Conservation (phyloP, 2,113 vertebrate genomes). For the Chroicocephalus ridibundus region DNA sequence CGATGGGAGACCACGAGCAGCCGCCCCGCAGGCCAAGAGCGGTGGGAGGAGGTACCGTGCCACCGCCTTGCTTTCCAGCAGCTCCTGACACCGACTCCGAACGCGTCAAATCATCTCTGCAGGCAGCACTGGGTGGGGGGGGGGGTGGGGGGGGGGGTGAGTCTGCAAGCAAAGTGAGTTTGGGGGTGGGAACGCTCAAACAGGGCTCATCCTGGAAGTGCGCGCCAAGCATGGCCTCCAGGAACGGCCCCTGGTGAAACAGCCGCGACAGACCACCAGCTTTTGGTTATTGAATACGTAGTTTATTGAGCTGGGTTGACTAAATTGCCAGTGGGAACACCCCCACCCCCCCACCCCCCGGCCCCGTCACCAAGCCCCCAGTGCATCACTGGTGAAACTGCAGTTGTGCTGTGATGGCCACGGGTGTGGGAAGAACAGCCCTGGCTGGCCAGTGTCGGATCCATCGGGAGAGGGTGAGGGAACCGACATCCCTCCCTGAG, state of each 20-base stretch:
- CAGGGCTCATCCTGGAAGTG: background rate
- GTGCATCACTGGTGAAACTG: background rate
- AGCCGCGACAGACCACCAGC: background rate
- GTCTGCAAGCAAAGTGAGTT: background rate
- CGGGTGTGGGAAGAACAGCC: background rate
- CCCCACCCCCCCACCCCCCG: background rate
- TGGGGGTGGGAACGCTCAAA: background rate
- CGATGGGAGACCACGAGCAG: fast-evolving
- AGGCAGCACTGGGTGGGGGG: fast-evolving
- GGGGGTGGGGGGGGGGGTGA: too few relatives aligned
- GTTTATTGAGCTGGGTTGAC: slow-evolving; percentile 19
- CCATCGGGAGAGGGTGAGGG: background rate
- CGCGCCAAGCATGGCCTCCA: background rate
- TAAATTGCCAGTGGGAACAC: background rate
- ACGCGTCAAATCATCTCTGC: background rate
- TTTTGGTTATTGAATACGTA: background rate
- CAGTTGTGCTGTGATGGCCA: background rate
- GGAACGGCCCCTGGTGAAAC: background rate
- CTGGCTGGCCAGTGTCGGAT: background rate
- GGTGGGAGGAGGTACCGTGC: fast-evolving
- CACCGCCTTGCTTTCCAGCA: background rate
- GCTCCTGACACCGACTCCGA: background rate
- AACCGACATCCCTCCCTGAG: background rate
- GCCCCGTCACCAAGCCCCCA: background rate
- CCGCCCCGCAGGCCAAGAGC: background rate